Base-by-base conservation (phyloP, 2,797 vertebrate species). In the Acanthurus tractus region DNA sequence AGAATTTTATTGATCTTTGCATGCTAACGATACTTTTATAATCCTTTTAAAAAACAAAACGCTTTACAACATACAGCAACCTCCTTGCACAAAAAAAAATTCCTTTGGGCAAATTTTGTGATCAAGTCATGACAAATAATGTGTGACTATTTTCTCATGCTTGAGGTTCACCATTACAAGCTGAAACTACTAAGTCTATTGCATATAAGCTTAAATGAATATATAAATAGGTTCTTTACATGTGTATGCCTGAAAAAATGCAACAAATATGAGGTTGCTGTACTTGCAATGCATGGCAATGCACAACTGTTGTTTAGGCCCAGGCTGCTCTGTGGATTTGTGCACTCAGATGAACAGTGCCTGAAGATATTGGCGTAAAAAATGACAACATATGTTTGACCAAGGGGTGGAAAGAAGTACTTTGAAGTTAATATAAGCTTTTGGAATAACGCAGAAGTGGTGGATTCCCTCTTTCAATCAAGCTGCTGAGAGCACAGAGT, bases 331-430 rank as follows among this genome's bases (percentile, higher is more conserved):
- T 72, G 46, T 74, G 50, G 52, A 59, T 78, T 58, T 70, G 42
- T 81, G 68, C 74, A 52, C 70, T 85, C 62, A 40, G 23, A 72
- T 74, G n/a, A 83, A 80, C 20, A 63, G 7, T 20, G 66, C 83
- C 75, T 12, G 17, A 66, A 83, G 81, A 57, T 44, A 42, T 55
- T 87, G 80, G 76, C 79, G 81, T 29, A 65, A 36, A 14, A 66
- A 52, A 17, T 12, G n/a, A 17, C 54, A 77, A 63, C 80, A 89
- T 80, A 93, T 89, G 81, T 78, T 79, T 84, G 42, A 76, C 74
- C 71, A 70, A 70, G 80, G 62, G 77, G 46, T 66, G 56, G 20
- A 72, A 48, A 58, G 42, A 38, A 57, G 40, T 34, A 9, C 3
- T 34, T 40, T 58, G 56, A 69, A 62, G 66, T 61, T 54, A 70